A percentile compares a stretch with the other conserved stretches of the same genome.
Evolutionary conservation across 2,113 vertebrate species (phyloP).

Genomic region (Tragelaphus scriptus): DNA sequence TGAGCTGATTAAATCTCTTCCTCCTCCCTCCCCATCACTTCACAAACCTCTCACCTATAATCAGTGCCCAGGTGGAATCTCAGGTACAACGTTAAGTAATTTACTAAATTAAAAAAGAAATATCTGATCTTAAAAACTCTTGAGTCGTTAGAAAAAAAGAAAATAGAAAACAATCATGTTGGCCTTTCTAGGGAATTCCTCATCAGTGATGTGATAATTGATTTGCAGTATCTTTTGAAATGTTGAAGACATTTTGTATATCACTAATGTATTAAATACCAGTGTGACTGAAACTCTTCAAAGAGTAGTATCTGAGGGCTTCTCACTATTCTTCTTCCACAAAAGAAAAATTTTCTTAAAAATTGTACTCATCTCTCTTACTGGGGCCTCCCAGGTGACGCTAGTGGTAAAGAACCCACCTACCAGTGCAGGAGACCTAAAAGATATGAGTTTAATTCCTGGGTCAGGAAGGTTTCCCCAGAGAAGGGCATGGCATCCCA

Average conservation of each 20-base stretch:
- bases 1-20: not conserved
- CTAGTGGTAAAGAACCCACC: not conserved
- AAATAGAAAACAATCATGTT: not conserved
- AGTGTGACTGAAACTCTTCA: not conserved
- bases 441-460: not conserved
- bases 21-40: not conserved
- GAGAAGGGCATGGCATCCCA: not conserved
- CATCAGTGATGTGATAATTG: not conserved
- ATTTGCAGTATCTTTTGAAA: not conserved
- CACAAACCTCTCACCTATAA: not conserved
- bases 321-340: not conserved
- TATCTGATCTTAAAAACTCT: not conserved
- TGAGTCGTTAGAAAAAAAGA: not conserved
- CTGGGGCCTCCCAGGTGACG: not conserved
- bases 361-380: not conserved
- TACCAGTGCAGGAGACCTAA: not conserved
- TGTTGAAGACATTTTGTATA: not conserved
- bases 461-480: not conserved
- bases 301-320: not conserved
- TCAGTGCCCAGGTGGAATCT: not conserved
- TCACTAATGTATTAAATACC: not conserved
- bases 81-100: not conserved
- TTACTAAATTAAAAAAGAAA: not conserved
- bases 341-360: not conserved
- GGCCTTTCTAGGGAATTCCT: not conserved